Evolutionary conservation across 2,888 invertebrate genomes (phyloP), one percentile per base, ranked within the genome.

Genomic region (Adela reaumurella): DNA sequence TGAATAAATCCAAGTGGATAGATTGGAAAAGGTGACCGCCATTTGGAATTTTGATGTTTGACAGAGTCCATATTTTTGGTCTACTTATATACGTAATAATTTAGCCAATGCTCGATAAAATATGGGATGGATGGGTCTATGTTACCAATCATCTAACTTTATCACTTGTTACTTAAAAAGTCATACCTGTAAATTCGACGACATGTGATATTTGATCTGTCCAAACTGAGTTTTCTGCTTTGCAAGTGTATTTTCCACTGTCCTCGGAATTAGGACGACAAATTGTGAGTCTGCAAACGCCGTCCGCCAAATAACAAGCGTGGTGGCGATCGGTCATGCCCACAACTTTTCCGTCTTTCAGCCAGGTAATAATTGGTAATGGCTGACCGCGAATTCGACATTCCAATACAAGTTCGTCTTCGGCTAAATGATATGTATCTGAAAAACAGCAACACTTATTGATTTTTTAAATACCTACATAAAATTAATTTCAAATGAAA

Each of bases 381-480:
- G 90, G 90, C 57, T 88, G 84, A 18, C 89, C 89, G 50, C 88
- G 84, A 45, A 92, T 85, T 47, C 88, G 84, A 61, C 92, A 92
- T 68, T 92, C 92, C 54, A 93, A 70, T 19, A 86, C 82, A 47
- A 92, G 66, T 63, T 91, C 88, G 64, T 91, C 86, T 59, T 87
- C 88, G 42, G 83, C 79, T 46, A 84, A 74, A 60, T 85, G 86
- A 65, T 89, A 92, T 11, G 81, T 83, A 67, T 92, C 92, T 86
- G 69, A 45, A 59, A 73, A 54, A n/a, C n/a, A n/a, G n/a, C n/a
- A n/a, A n/a, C n/a, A n/a, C n/a, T n/a, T n/a, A n/a, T n/a, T n/a
- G n/a, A n/a, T n/a, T n/a, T n/a, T n/a, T n/a, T n/a, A n/a, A n/a
- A n/a, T n/a, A n/a, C n/a, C n/a, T n/a, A n/a, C n/a, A n/a, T n/a